These are phyloP conservation scores for Anarhynchus alexandrinus DNA, from an alignment of 2,113 vertebrate species.

Conservation along the genomic window DNA sequence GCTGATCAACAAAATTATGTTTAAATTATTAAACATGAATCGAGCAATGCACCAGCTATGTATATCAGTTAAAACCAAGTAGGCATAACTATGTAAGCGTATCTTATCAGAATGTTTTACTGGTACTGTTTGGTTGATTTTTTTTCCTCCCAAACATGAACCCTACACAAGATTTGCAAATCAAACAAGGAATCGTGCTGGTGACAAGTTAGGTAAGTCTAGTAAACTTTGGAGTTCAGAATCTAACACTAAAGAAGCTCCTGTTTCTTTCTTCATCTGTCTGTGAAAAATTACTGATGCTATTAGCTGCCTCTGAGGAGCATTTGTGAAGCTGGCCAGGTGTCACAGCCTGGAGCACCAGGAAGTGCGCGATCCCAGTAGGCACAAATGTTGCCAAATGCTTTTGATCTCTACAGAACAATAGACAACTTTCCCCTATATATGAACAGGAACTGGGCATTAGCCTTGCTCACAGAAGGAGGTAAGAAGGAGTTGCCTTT, in stretches of 20 bases:
- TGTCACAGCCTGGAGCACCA: neutral
- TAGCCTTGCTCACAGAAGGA: neutral
- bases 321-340: neutral
- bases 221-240: neutral
- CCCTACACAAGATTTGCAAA: neutral
- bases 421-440: neutral
- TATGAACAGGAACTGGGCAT: neutral
- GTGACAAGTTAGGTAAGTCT: neutral
- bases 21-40: neutral
- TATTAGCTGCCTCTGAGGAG: neutral
- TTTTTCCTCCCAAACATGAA: neutral
- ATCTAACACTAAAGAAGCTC: neutral
- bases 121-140: neutral
- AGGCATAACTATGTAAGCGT: neutral
- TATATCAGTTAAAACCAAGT: neutral
- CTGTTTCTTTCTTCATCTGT: neutral
- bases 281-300: neutral
- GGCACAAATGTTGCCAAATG: neutral
- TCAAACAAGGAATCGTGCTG: neutral
- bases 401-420: neutral
- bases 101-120: neutral
- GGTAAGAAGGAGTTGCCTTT: neutral
- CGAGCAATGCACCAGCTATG: neutral
- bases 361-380: neutral
- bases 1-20: neutral